phyloP scores from a whole-genome alignment of 2,113 vertebrate species.

The Eidolon helvum region DNA sequence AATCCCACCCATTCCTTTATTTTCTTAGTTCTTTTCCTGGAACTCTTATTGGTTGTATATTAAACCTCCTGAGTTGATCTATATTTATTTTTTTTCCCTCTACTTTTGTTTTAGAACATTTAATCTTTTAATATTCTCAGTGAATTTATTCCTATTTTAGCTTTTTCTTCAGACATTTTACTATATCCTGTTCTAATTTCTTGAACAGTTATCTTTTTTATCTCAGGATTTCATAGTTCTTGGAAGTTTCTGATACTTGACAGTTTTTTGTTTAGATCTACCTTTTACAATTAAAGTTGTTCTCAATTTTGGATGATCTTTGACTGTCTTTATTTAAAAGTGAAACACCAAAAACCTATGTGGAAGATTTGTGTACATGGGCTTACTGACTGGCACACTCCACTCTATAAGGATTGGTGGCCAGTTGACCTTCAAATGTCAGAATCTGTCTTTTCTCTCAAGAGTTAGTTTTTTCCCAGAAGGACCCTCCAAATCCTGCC shows the following conservation, averaged over 20 bases:
- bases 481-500: background rate
- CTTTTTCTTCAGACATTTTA: slow-evolving; percentile 15
- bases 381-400: background rate
- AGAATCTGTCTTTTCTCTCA: background rate
- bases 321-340: background rate
- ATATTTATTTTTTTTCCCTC: background rate
- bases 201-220: background rate
- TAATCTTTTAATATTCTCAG: background rate
- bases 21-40: slow-evolving; percentile 18
- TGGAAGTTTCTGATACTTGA: background rate
- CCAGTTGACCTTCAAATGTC: background rate
- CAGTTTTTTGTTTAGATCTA: background rate
- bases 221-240: background rate
- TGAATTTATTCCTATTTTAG: background rate
- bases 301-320: background rate
- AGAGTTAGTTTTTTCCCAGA: background rate
- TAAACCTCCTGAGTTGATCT: background rate
- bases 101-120: background rate
- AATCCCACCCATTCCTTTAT: background rate
- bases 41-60: background rate
- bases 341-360: background rate
- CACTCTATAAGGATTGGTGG: background rate
- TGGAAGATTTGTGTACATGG: background rate
- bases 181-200: background rate
- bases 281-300: background rate